These are phyloP conservation scores for Pipistrellus kuhlii DNA, from an alignment of 2,797 vertebrate species.

Conservation along the genomic window DNA sequence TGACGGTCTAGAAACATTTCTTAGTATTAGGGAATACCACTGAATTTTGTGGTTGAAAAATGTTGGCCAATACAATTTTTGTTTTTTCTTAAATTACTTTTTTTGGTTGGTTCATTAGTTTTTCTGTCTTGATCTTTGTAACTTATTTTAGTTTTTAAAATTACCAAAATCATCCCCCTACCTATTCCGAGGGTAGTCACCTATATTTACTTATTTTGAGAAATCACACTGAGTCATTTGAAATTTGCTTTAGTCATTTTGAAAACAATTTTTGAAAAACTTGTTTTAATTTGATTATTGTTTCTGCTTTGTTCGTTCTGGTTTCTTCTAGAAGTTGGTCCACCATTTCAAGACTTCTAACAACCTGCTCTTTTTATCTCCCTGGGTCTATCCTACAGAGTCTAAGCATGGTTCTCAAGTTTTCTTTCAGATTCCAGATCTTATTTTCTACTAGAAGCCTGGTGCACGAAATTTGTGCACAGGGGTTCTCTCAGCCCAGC, in stretches of 20 bases:
- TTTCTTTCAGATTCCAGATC: neutral
- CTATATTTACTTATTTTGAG: neutral
- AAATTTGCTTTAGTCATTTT: neutral
- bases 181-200: neutral
- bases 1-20: neutral
- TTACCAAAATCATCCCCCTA: neutral
- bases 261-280: neutral
- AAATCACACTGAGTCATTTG: neutral
- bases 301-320: neutral
- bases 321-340: neutral
- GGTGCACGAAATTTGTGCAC: no score
- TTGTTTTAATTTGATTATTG: constrained; percentile 14
- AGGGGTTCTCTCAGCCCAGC: no score
- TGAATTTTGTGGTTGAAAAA: neutral
- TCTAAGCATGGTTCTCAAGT: neutral
- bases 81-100: neutral
- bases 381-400: neutral
- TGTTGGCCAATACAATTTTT: neutral
- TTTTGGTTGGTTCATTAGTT: no score
- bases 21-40: neutral
- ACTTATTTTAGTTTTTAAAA: neutral
- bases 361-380: no score
- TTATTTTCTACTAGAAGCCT: neutral
- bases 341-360: neutral
- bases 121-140: neutral